Evolutionary conservation across 2,113 vertebrate species (phyloP), one percentile per base, ranked within the genome.

Genomic region (Scatophagus argus): DNA sequence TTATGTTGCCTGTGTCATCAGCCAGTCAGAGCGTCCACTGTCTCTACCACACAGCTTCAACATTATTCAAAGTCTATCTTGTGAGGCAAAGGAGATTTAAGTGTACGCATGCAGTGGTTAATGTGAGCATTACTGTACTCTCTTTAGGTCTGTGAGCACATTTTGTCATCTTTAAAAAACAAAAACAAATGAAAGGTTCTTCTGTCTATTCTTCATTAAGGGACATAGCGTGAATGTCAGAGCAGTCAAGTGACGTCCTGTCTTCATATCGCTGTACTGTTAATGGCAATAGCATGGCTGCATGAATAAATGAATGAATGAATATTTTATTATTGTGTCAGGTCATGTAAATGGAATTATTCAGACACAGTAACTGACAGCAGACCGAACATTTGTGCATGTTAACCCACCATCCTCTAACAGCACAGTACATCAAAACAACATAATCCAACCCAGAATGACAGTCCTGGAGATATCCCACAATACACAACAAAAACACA

Each of bases 1-100:
- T 65, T 23, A 34, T n/a, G 36, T 6, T 23, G 19, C 5, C 7
- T 25, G 8, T 62, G 46, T 23, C 8, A 63, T 54, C 8, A 74
- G 25, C 17, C 44, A 16, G 8, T 32, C n/a, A n/a, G n/a, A n/a
- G n/a, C n/a, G 56, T 34, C 21, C n/a, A 39, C 27, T 11, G 2
- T 13, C 44, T 61, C 56, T 51, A 54, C 31, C 23, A 67, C 39
- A 63, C 34, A 21, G 63, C 29, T 29, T 49, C 66, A 66, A 51
- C 46, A 49, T 36, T 47, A 51, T 6, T 72, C 1, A 54, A 27
- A 52, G 27, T 23, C 58, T 62, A 49, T 64, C 39, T 34, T 67
- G 58, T 41, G 17, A 59, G 21, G 27, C n/a, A n/a, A 32, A 58
- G 14, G 32, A 58, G 51, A 14, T 65, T 79, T 25, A 65, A 43